These are phyloP conservation scores for Linnaemya vulpina DNA, from an alignment of 2,888 invertebrate genomes.

Conservation along the genomic window DNA sequence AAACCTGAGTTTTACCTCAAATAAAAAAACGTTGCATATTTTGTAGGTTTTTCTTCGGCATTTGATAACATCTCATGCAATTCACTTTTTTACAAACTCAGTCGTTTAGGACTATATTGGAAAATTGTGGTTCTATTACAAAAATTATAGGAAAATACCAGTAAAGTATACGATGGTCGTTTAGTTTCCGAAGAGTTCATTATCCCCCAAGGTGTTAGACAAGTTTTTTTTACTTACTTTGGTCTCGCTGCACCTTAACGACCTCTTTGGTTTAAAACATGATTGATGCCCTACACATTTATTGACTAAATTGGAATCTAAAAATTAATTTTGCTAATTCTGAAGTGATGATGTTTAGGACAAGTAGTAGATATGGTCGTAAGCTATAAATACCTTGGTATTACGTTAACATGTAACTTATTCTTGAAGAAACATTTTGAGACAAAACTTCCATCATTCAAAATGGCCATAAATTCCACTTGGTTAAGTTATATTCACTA, in stretches of 20 bases:
- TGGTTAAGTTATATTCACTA: constrained; percentile 16
- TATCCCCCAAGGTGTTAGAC: not conserved
- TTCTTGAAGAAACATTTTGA: constrained; percentile 19
- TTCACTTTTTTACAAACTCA: too few species aligned
- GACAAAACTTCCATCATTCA: not conserved
- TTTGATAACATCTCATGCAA: too few species aligned
- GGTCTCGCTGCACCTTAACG: not conserved
- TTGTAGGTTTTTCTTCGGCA: too few species aligned
- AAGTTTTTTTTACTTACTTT: constrained; percentile 2
- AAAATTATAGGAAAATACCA: too few species aligned
- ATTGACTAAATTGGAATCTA: constrained; percentile 28
- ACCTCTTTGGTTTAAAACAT: constrained; percentile 8
- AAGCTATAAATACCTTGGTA: constrained; percentile 18
- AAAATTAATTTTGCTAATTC: constrained; percentile 2
- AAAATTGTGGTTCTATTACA: too few species aligned
- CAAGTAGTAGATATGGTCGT: not conserved
- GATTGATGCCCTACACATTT: constrained; percentile 23
- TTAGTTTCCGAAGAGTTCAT: too few species aligned
- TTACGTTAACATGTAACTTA: constrained; percentile 1
- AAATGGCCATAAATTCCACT: constrained; percentile 31
- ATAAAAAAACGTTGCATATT: too few species aligned
- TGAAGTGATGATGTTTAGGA: not conserved
- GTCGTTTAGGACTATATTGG: too few species aligned
- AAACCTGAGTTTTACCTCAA: too few species aligned
- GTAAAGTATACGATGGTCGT: not conserved